These are phyloP conservation scores for Plectrocnemia conspersa DNA, from an alignment of 1,140 invertebrate species.

Conservation along the genomic window DNA sequence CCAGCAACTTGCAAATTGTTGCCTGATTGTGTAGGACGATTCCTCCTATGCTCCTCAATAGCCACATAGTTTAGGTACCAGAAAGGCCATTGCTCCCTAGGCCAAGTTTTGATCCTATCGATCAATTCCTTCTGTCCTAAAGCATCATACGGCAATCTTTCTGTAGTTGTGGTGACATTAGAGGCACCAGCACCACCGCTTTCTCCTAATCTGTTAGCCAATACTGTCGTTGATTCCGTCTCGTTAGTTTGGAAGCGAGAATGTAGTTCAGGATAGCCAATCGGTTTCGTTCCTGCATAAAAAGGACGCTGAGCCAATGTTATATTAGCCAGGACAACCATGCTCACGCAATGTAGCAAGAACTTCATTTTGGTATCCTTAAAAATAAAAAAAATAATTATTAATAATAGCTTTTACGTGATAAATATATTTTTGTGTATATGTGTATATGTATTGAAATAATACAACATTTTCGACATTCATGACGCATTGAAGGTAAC, in stretches of 20 bases:
- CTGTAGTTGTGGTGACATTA: constrained; percentile 22
- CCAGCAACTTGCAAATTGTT: no score
- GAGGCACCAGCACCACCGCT: constrained; percentile 10
- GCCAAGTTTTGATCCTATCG: constrained; percentile 39
- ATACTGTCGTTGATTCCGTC: constrained; percentile 12
- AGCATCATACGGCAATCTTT: constrained; percentile 39
- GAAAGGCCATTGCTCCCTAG: constrained; percentile 42
- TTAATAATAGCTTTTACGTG: no score
- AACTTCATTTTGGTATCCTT: constrained; percentile 18
- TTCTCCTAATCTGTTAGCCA: constrained; percentile 38
- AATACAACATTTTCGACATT: no score
- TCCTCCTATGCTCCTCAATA: constrained; percentile 40
- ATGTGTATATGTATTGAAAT: no score
- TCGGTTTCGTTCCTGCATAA: constrained; percentile 37
- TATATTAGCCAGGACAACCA: constrained; percentile 23
- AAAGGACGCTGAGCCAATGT: constrained; percentile 37
- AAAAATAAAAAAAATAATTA: constrained; percentile 4
- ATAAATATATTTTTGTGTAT: no score
- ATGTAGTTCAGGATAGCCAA: constrained; percentile 37
- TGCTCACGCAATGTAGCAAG: constrained; percentile 25
- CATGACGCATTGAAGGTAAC: no score
- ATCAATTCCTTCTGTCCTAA: constrained; percentile 40
- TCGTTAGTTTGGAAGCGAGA: constrained; percentile 36
- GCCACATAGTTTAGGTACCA: constrained; percentile 45
- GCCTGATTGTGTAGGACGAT: constrained; percentile 2